Base-by-base conservation (phyloP, 2,113 vertebrate genomes). In the Seriola rivoliana region DNA sequence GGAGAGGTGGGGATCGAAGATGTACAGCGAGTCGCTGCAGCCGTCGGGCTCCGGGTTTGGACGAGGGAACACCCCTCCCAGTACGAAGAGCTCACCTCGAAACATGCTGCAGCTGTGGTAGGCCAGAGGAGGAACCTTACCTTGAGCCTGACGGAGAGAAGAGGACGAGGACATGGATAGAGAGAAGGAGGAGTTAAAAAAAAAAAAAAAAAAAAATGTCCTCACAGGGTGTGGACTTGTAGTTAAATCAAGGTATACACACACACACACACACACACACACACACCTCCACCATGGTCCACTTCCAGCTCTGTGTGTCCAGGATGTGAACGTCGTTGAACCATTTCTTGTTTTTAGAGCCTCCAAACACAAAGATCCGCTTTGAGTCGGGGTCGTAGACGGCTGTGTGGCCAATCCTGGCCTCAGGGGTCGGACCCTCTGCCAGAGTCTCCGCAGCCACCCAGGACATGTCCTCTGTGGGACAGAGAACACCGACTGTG, bases 21-120 rank as follows among this genome's bases (percentile, higher is more conserved):
- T 96, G 78, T 96, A 96, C 36, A 96, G 89, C 0, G 93, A 94
- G 89, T 96, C 93, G 12, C 95, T 96, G 91, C 96, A 96, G 85
- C 94, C 93, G 60, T 96, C 95, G 0, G 94, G 94, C 66, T 94
- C 74, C 0, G 94, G 94, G 82, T 92, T 87, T 0, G 96, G 93
- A 44, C 92, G 78, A 8, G 95, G 95, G 76, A 96, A 95, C 55
- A 96, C 95, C 1, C 96, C 96, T 8, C 95, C 95, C 12, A 95
- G 93, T 14, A 96, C 95, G 57, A 96, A 96, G 34, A 93, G 91
- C 77, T 96, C 96, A 8, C 93, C 94, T 4, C 93, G 89, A 77
- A 96, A 96, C 88, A 96, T 81, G 16, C 92, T 96, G 86, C 94
- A 95, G 85, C 94, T 95, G 89, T 95, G 94, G 83, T 95, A 95